These are phyloP conservation scores for Drosophila robusta DNA, from an alignment of 2,888 invertebrate species.

Conservation along the genomic window DNA sequence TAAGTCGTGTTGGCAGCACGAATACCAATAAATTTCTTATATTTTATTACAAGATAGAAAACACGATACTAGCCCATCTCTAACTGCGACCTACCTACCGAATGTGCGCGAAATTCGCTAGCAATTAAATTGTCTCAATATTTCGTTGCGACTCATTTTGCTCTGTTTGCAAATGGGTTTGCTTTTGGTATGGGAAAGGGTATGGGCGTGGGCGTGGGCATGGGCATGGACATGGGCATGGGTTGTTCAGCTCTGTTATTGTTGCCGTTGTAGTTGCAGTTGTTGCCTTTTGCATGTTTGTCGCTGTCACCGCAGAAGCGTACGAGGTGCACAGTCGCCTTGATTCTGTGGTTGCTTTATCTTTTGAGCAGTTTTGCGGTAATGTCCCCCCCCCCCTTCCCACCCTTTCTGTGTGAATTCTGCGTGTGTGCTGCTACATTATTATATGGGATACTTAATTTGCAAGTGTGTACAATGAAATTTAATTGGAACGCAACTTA, in stretches of 20 bases:
- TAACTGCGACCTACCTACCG: not conserved
- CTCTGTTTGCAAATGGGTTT: slow-evolving; percentile 6
- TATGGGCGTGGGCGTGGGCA: not conserved
- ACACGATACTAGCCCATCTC: slow-evolving; percentile 1
- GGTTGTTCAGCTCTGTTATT: not conserved
- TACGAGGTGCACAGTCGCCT: slow-evolving; percentile 34
- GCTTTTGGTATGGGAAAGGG: not conserved
- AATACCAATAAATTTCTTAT: too few relatives aligned
- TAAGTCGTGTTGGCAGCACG: too few relatives aligned
- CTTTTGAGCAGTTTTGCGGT: slow-evolving; percentile 54
- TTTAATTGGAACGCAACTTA: not conserved
- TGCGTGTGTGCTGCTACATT: not conserved
- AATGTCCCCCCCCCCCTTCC: not conserved
- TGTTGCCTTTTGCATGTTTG: slow-evolving; percentile 38
- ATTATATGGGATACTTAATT: slow-evolving; percentile 17
- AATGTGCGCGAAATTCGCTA: slow-evolving; percentile 24
- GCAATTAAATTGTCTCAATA: slow-evolving; percentile 64
- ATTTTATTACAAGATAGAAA: not conserved
- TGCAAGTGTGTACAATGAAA: slow-evolving; percentile 5
- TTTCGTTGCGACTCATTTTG: slow-evolving; percentile 31
- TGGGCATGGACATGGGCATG: not conserved
- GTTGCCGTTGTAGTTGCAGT: slow-evolving; percentile 6
- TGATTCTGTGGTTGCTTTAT: slow-evolving; percentile 32
- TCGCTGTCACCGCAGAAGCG: slow-evolving; percentile 52
- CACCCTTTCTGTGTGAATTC: not conserved